These are phyloP conservation scores for Cyrtonyx montezumae DNA, from an alignment of 2,113 vertebrate genomes.

Conservation along the genomic window DNA sequence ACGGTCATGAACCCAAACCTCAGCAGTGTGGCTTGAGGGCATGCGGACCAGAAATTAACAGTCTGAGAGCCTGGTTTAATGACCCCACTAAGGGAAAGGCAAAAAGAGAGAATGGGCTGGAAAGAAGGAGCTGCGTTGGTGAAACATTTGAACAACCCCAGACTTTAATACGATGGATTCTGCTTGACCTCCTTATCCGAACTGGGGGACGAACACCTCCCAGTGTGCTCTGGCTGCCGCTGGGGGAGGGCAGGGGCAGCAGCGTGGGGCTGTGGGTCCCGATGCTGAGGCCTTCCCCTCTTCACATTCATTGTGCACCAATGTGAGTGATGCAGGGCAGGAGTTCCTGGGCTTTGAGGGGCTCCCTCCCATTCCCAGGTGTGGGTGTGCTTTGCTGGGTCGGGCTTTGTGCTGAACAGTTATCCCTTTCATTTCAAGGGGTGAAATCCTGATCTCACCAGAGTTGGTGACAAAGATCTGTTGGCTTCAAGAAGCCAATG, in stretches of 20 bases:
- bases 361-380: too few relatives aligned
- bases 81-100: slow-evolving; percentile 52
- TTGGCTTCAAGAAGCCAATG: not conserved
- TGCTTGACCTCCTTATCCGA: not conserved
- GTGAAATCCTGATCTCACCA: not conserved
- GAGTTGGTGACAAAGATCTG: not conserved
- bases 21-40: slow-evolving; percentile 34
- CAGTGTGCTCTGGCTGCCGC: not conserved
- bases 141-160: not conserved
- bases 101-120: not conserved
- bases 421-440: not conserved
- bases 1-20: not conserved
- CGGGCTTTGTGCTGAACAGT: not conserved
- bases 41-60: slow-evolving; percentile 52
- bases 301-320: fast-evolving
- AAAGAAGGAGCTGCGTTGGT: not conserved
- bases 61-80: slow-evolving; percentile 53
- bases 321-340: not conserved
- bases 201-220: not conserved
- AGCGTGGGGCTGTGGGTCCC: fast-evolving
- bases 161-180: fast-evolving
- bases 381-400: too few relatives aligned
- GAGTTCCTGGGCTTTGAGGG: too few relatives aligned
- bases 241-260: too few relatives aligned
- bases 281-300: not conserved